phyloP scores from a whole-genome alignment of 2,113 vertebrate species.

The Perca flavescens region DNA sequence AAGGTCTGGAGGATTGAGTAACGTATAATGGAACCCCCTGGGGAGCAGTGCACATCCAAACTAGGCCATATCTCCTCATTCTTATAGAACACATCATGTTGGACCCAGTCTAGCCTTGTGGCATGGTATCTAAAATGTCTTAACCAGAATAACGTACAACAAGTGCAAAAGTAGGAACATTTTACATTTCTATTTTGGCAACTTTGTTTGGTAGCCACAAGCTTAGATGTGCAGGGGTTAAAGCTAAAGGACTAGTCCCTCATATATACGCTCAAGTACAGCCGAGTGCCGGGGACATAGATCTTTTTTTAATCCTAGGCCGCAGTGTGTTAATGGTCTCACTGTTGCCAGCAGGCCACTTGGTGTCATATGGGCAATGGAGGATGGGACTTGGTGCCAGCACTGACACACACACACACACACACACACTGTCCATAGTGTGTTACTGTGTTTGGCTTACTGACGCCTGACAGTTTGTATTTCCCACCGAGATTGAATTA shows the following conservation, averaged over 20 bases:
- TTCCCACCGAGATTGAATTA: constrained; percentile 72
- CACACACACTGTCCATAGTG: constrained; percentile 23
- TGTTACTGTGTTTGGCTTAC: constrained; percentile 57
- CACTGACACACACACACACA: constrained; percentile 18
- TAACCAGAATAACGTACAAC: not conserved
- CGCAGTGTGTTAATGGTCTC: constrained; percentile 39
- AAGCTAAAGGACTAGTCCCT: not conserved
- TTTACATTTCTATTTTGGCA: not conserved
- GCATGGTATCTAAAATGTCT: not conserved
- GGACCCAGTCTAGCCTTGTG: constrained; percentile 21
- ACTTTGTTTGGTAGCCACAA: not conserved
- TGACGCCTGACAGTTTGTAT: constrained; percentile 63
- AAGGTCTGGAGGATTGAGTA: constrained; percentile 62
- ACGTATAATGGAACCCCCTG: constrained; percentile 61
- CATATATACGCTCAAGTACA: not conserved
- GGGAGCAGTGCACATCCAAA: constrained; percentile 51
- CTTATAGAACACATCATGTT: constrained; percentile 39
- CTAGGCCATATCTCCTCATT: constrained; percentile 60
- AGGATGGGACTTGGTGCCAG: constrained; percentile 27
- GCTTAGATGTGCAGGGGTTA: not conserved
- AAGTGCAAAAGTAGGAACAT: not conserved
- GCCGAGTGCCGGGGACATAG: constrained; percentile 10
- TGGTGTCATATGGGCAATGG: constrained; percentile 54
- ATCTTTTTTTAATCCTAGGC: constrained; percentile 45
- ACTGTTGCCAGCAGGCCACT: constrained; percentile 51